These are phyloP conservation scores for Fundulus diaphanus DNA, from an alignment of 2,797 vertebrate species.

Conservation along the genomic window DNA sequence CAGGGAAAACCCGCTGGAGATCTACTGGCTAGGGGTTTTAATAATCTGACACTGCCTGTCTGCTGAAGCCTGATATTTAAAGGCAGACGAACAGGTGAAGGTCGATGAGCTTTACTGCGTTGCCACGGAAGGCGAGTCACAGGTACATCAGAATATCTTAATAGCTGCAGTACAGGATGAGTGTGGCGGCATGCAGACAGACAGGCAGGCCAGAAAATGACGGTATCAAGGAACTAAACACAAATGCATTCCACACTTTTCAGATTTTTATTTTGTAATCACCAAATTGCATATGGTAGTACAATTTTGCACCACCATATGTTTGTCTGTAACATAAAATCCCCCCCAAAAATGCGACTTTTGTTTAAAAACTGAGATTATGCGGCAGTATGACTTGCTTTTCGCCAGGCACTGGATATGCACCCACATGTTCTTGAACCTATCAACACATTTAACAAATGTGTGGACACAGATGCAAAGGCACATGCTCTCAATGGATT, in stretches of 20 bases:
- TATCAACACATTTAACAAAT: constrained; percentile 34
- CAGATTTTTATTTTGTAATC: neutral
- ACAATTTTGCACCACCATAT: neutral
- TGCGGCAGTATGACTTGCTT: neutral
- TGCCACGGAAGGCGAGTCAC: too few species aligned
- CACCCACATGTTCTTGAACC: constrained; percentile 14
- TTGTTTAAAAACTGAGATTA: neutral
- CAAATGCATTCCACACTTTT: neutral
- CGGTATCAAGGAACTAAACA: neutral
- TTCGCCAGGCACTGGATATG: constrained; percentile 17
- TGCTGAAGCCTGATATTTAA: too few species aligned
- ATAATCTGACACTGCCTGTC: too few species aligned
- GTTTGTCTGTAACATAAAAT: neutral
- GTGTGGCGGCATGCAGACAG: too few species aligned
- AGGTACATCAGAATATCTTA: too few species aligned
- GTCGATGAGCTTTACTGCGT: too few species aligned
- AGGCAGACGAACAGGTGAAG: too few species aligned
- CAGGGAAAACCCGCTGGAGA: too few species aligned
- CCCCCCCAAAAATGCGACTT: neutral
- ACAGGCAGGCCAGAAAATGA: too few species aligned
- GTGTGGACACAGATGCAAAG: constrained; percentile 41
- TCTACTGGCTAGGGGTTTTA: too few species aligned
- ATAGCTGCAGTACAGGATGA: too few species aligned
- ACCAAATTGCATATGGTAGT: neutral
- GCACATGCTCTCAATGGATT: constrained; percentile 18